These are phyloP conservation scores for Vidua macroura DNA, from an alignment of 2,113 vertebrate species.

Conservation along the genomic window DNA sequence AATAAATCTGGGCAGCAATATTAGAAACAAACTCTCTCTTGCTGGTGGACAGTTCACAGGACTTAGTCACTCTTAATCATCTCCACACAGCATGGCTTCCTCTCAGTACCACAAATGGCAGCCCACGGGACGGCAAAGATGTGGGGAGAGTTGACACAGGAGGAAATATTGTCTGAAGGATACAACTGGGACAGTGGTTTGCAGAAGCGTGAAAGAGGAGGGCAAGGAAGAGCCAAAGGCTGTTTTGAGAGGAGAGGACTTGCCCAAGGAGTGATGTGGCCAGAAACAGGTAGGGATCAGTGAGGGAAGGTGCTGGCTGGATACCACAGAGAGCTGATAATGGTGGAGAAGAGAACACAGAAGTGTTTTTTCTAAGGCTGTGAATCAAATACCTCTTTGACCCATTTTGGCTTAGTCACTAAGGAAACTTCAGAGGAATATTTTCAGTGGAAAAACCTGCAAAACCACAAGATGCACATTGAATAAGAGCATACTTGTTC, in stretches of 20 bases:
- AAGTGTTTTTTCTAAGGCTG: background rate
- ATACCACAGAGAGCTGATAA: background rate
- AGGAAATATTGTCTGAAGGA: background rate
- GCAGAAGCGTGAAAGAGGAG: background rate
- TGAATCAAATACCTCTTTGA: conserved; percentile 14
- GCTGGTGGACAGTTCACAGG: background rate
- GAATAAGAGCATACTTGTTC: conserved; percentile 20
- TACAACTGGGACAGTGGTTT: background rate
- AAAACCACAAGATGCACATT: background rate
- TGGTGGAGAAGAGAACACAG: background rate
- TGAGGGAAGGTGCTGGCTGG: background rate
- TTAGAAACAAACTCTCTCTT: background rate
- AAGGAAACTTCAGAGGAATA: conserved; percentile 14
- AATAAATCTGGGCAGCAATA: background rate
- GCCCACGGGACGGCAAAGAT: background rate
- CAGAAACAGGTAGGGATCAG: background rate
- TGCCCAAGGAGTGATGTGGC: background rate
- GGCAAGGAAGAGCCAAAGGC: background rate
- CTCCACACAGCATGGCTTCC: background rate
- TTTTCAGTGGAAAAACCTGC: conserved; percentile 6
- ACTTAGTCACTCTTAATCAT: background rate
- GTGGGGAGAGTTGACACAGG: background rate
- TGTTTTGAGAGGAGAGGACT: background rate
- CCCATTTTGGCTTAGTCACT: background rate
- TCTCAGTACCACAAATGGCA: background rate